Conservation (phyloP, 2,797 vertebrate genomes). For the Sciurus carolinensis region DNA sequence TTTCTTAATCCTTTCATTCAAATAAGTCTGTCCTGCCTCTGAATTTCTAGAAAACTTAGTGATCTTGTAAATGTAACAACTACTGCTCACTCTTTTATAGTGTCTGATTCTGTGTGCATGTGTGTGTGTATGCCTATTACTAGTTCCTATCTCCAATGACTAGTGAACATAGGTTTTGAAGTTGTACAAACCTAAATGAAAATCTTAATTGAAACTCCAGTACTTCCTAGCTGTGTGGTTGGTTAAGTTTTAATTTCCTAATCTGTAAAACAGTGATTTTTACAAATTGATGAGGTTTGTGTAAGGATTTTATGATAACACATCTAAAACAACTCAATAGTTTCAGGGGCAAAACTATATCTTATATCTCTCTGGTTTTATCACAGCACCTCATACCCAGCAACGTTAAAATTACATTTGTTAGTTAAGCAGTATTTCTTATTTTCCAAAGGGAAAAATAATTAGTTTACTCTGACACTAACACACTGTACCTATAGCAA, state of each 20-base stretch:
- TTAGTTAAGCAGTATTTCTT: constrained; percentile 32
- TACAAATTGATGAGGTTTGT: constrained; percentile 41
- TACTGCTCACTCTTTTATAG: neutral
- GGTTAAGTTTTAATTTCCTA: constrained; percentile 25
- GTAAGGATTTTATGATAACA: neutral
- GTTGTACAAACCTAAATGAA: constrained; percentile 43
- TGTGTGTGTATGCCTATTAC: neutral
- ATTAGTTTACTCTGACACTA: constrained; percentile 15
- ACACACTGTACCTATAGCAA: neutral
- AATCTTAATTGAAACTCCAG: constrained; percentile 54
- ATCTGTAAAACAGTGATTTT: neutral
- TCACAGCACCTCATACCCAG: neutral
- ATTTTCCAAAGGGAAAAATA: constrained; percentile 35
- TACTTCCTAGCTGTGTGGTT: neutral
- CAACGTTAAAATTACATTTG: constrained; percentile 36
- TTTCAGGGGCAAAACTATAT: neutral
- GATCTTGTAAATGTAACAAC: neutral
- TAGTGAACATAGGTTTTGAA: constrained; percentile 45
- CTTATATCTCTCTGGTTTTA: constrained; percentile 1
- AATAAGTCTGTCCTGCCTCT: neutral
- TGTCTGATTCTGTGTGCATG: neutral
- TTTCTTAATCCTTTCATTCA: neutral
- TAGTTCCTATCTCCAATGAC: neutral
- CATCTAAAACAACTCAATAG: neutral
- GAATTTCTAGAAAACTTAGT: neutral